These are phyloP conservation scores for Progne subis DNA, from an alignment of 2,113 vertebrate genomes.

Conservation along the genomic window DNA sequence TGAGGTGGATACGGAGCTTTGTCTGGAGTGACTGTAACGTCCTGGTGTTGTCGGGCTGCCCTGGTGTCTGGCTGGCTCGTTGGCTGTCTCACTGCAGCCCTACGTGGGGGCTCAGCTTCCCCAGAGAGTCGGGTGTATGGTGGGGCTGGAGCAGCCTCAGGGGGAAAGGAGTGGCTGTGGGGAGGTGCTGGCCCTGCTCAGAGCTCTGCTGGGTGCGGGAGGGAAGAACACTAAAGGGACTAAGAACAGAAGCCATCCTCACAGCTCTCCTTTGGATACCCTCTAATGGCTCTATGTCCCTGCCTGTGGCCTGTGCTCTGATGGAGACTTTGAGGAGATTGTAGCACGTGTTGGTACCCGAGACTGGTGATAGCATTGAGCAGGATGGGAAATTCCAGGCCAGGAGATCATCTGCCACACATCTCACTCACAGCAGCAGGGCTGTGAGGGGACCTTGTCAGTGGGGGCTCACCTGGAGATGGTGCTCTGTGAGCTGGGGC, in stretches of 20 bases:
- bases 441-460: neutral
- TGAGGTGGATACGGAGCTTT: neutral
- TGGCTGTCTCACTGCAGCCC: accelerated
- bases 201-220: neutral
- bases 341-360: neutral
- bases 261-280: neutral
- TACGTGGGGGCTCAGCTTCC: neutral
- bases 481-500: neutral
- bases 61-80: accelerated
- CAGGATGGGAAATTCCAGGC: neutral
- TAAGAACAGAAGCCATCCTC: neutral
- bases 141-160: neutral
- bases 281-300: neutral
- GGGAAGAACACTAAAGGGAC: accelerated
- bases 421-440: too few relatives aligned
- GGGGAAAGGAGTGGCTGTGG: neutral
- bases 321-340: accelerated
- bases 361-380: neutral
- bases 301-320: neutral
- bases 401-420: neutral
- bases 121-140: accelerated
- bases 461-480: neutral
- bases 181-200: neutral
- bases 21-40: neutral
- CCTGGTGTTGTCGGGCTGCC: accelerated